Base-by-base conservation (phyloP, 2,113 vertebrate species). In the Castor canadensis region DNA sequence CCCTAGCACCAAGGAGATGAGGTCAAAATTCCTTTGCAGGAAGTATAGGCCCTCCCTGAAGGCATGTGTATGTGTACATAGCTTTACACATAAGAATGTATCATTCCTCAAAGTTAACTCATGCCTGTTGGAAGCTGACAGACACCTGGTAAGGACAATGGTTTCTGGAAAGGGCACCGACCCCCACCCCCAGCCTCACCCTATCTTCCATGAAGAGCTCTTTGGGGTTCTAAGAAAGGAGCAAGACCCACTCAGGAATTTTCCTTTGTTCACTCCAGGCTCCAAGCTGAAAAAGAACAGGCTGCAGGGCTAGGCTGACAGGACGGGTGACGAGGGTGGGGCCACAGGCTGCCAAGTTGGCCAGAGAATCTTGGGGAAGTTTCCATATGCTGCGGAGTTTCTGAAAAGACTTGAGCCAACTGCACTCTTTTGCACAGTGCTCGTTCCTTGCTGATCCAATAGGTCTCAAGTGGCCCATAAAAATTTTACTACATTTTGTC, bases 401-500 rank as follows among this genome's bases (percentile, higher is more conserved):
- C 87, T 32, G 45, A 43, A 91, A 92, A 64, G 90, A 89, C 52
- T 69, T 54, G 76, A 64, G 79, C 92, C 89, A 80, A 94, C 86
- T 35, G 89, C 0, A 15, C 83, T 91, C 87, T 96, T 95, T 56
- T 1, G 9, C 86, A 62, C 58, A 16, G 62, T 3, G 84, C 80
- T 94, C 47, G 75, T 20, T 83, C 80, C 0, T 1, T 49, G 20
- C 80, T 0, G 6, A 89, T 81, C 91, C 9, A 3, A 52, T 38
- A 17, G 32, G 95, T 93, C 96, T 93, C 95, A 62, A 87, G 97
- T n/a, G 95, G 87, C 89, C 93, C 72, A 47, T 91, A 94, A 91
- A 87, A 87, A n/a, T 95, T 76, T 93, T 76, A 84, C 93, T 96
- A 43, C 80, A 52, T 87, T 96, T 89, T 91, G 95, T 98, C 95